Conservation (phyloP, 2,797 vertebrate species). For the Lutjanus campechanus region DNA sequence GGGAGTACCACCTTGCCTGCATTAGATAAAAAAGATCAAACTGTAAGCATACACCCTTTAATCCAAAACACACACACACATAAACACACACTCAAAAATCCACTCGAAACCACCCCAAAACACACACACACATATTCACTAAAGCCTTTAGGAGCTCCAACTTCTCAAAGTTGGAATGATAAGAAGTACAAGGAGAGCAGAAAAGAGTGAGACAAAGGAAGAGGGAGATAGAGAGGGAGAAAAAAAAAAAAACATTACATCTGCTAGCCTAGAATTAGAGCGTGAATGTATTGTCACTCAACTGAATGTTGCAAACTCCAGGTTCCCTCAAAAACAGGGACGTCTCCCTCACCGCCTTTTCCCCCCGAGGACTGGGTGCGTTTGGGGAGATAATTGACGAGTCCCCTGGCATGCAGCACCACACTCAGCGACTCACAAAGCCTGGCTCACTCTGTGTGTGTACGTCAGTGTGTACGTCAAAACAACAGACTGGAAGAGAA, state of each 20-base stretch:
- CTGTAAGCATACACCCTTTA: constrained; percentile 82
- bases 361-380: constrained; percentile 84
- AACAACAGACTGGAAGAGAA: constrained; percentile 73
- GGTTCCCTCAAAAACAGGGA: constrained; percentile 88
- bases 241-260: constrained; percentile 71
- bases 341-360: constrained; percentile 81
- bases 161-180: constrained; percentile 85
- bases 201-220: constrained; percentile 76
- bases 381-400: constrained; percentile 90
- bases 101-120: constrained; percentile 61
- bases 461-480: constrained; percentile 64
- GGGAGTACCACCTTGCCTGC: constrained; percentile 83
- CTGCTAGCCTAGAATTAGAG: constrained; percentile 87
- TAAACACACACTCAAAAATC: constrained; percentile 54
- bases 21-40: constrained; percentile 85
- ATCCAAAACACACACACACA: constrained; percentile 65
- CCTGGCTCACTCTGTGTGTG: constrained; percentile 66
- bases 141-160: constrained; percentile 85
- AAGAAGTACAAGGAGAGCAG: constrained; percentile 81
- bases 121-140: constrained; percentile 73
- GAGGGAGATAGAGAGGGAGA: constrained; percentile 59
- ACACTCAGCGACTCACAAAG: constrained; percentile 79
- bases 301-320: constrained; percentile 84
- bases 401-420: constrained; percentile 84
- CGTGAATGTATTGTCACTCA: constrained; percentile 86